Evolutionary conservation across 2,113 vertebrate genomes (phyloP), one percentile per base, ranked within the genome.

Genomic region (Chaetorhynchus papuensis): DNA sequence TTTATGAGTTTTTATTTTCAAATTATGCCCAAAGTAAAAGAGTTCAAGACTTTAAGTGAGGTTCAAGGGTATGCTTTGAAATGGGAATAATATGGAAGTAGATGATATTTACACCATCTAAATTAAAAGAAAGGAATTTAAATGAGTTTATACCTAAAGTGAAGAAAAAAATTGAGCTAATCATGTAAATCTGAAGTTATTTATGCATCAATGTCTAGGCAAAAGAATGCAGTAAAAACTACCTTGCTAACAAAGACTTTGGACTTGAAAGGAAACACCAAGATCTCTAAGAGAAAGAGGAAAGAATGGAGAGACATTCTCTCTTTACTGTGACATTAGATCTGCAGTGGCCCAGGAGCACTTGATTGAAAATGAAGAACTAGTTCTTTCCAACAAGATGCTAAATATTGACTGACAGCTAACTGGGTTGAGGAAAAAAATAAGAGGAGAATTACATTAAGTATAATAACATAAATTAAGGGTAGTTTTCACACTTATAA

Each of bases 81-180:
- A 93, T 61, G 3, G 22, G 72, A 87, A 49, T 79, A 89, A 60
- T 53, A 70, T 21, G 13, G 3, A 6, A 83, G 52, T 18, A 92
- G 42, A 59, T 71, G 33, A 63, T 44, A 90, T 86, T 90, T 93
- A 33, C 11, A 77, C 20, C 13, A 45, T 21, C 37, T 78, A 87
- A 92, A 75, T 84, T 82, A 87, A n/a, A 87, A 78, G 56, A 93
- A 83, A 77, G 53, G 60, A 86, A 86, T 92, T 70, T 68, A 94
- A 93, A 96, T 59, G 18, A 92, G 49, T 64, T 92, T 81, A 53
- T 80, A 87, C 47, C 21, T 83, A 49, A 89, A 78, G 13, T 52
- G 11, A 93, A 90, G n/a, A 23, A 84, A 93, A 90, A 82, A 66
- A 42, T 20, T 21, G 87, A 53, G 37, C 30, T 76, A 85, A 87